Evolutionary conservation across 2,113 vertebrate genomes (phyloP), one percentile per base, ranked within the genome.

Genomic region (Cyanocitta stelleri): DNA sequence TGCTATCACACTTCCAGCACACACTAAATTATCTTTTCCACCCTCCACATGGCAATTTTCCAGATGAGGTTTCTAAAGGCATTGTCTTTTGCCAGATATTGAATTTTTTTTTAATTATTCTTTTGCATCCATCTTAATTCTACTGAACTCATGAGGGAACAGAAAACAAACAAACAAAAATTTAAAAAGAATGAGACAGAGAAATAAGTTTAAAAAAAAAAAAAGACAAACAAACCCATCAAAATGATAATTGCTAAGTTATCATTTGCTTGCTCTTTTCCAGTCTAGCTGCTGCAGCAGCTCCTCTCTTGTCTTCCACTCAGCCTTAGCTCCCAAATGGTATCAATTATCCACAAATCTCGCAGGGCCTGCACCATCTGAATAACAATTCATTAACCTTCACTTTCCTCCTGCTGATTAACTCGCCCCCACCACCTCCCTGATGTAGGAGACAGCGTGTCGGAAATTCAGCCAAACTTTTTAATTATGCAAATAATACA

Each of bases 301-400:
- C 78, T 97, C 87, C 79, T 91, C 89, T 93, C 85, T 97, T 7
- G 75, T 95, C 92, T 87, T 96, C 96, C 90, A 85, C 69, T 95
- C 89, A 9, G 86, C 91, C 59, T 86, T 44, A 96, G 88, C 67
- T 98, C 97, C 93, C 97, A 97, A 97, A 97, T 97, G 97, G 93
- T 96, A 95, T 96, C 97, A 98, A 97, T 98, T 98, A 98, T 97
- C 96, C 92, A 93, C 96, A 97, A 97, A 74, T 89, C 83, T 97
- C 97, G 52, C 81, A 95, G 95, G 97, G 85, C 89, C 93, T 96
- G 95, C 93, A 94, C 97, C 96, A 95, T 96, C 96, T 91, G 96
- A 97, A 98, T 97, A 97, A 97, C 96, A 97, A 98, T 97, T 96
- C 97, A 97, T 97, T 97, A 98, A 97, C 97, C 89, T 97, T 98